These are phyloP conservation scores for Notothenia coriiceps DNA, from an alignment of 2,113 vertebrate genomes.

Conservation along the genomic window DNA sequence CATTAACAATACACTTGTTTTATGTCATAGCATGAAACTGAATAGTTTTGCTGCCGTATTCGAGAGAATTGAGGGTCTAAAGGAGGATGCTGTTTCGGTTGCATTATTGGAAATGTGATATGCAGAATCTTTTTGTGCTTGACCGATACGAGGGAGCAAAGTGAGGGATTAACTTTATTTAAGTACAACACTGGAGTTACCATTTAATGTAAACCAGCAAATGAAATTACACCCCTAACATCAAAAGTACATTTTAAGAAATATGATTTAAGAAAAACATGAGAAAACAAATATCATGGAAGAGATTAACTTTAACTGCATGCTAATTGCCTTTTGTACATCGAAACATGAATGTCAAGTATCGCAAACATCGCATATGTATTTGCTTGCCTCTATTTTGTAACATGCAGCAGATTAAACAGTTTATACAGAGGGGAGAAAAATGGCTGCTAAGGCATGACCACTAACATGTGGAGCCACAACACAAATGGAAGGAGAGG, in stretches of 20 bases:
- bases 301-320: neutral
- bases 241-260: neutral
- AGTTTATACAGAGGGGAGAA: neutral
- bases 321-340: neutral
- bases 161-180: neutral
- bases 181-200: neutral
- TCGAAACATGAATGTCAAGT: neutral
- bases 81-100: neutral
- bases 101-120: slow-evolving; percentile 2
- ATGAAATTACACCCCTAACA: neutral
- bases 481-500: neutral
- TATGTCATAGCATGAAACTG: too few relatives aligned
- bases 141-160: neutral
- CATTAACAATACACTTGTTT: too few relatives aligned
- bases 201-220: neutral
- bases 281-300: too few relatives aligned
- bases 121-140: too few relatives aligned
- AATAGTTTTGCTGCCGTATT: too few relatives aligned
- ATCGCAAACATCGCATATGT: neutral
- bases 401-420: neutral
- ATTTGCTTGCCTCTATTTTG: neutral
- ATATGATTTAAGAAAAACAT: too few relatives aligned
- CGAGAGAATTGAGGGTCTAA: neutral
- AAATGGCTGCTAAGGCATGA: slow-evolving; percentile 18
- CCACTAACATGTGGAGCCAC: slow-evolving; percentile 4